phyloP scores from a whole-genome alignment of 2,113 vertebrate genomes.

The Kryptolebias marmoratus region DNA sequence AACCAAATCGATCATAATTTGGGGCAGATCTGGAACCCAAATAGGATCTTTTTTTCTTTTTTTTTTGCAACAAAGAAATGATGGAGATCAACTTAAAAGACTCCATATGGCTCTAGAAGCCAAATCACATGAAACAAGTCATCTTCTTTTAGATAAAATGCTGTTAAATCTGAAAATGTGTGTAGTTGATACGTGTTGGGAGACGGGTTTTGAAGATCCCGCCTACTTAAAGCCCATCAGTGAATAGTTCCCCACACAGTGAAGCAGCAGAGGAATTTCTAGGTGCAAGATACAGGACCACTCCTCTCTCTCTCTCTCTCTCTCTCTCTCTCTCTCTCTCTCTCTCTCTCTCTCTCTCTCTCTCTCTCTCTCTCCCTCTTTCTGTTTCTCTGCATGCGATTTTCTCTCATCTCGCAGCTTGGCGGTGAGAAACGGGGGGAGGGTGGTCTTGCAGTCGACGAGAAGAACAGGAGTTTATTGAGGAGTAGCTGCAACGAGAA shows the following conservation, averaged over 20 bases:
- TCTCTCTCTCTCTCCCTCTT: constrained; percentile 59
- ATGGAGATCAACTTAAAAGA: constrained; percentile 16
- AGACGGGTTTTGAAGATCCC: constrained; percentile 43
- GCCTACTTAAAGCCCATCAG: constrained; percentile 48
- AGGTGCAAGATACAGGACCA: constrained; percentile 73
- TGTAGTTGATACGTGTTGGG: not conserved
- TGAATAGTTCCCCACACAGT: constrained; percentile 51
- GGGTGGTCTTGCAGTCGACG: constrained; percentile 81
- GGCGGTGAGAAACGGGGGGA: constrained; percentile 61
- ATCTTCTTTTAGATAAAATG: no score
- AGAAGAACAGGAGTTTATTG: constrained; percentile 80
- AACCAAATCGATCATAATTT: constrained; percentile 53
- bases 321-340: constrained; percentile 57
- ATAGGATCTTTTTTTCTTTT: no score
- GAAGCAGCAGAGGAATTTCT: constrained; percentile 70
- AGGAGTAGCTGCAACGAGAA: constrained; percentile 72
- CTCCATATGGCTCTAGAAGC: not conserved
- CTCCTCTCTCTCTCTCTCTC: constrained; percentile 64
- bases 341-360: constrained; percentile 52
- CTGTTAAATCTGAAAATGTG: no score
- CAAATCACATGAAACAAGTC: no score
- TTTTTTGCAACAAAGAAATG: not conserved
- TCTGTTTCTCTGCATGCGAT: constrained; percentile 57
- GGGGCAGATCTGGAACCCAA: constrained; percentile 15
- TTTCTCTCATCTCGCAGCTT: constrained; percentile 62